Evolutionary conservation across 2,888 invertebrate species (phyloP), one percentile per base, ranked within the genome.

Genomic region (Notodonta dromedarius): DNA sequence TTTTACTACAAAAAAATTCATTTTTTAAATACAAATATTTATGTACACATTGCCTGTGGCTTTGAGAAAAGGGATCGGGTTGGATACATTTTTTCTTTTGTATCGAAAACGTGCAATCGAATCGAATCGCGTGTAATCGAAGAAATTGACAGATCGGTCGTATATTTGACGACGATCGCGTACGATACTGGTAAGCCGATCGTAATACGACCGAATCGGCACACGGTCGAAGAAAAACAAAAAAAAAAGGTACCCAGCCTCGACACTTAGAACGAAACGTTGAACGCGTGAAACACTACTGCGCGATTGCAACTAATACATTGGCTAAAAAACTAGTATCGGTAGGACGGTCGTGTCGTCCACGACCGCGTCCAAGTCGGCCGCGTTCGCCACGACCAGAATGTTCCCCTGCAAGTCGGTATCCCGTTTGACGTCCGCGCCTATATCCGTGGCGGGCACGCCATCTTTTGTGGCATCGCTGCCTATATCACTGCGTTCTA

Each of bases 261-360:
- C n/a, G 39, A 54, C 6, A 2, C n/a, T 13, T 52, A 52, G 12
- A 52, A 52, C n/a, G 39, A 35, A 32, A 32, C 2, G 14, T 14
- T 50, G 39, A 54, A 39, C 61, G 64, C 70, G 65, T 39, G 67
- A 70, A 69, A 69, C 69, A 69, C 65, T 58, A 56, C 64, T 57
- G 58, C 63, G 61, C 59, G 42, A 24, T 51, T 52, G 58, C 55
- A 58, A 61, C 58, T 52, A 54, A 54, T 54, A 58, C 39, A 57
- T 57, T 53, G 65, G 76, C 76, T 80, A 82, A 72, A 78, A 82
- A 57, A 74, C 80, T 54, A 80, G 56, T 12, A 82, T 72, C 6
- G 81, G 77, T 60, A 71, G 56, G 6, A 59, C 57, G 13, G 66
- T 59, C 11, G 70, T 62, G 35, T 66, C 68, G 51, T 53, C 55